These are phyloP conservation scores for Helobdella robusta DNA, from an alignment of 2,888 invertebrate species.

Conservation along the genomic window DNA sequence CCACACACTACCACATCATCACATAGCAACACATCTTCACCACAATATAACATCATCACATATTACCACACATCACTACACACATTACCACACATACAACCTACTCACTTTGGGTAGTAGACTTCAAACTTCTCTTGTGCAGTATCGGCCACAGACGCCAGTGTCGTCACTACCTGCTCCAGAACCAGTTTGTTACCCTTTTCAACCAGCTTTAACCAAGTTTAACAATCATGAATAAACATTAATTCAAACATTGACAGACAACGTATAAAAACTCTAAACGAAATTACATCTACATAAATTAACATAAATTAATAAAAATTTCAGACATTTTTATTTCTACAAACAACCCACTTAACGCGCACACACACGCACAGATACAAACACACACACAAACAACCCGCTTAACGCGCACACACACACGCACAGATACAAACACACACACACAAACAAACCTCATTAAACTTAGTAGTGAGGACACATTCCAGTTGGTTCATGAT, in stretches of 20 bases:
- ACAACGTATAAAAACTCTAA: not conserved
- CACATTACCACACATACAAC: no score
- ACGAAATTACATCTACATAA: not conserved
- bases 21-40: no score
- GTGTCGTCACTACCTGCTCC: constrained; percentile 95
- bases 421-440: no score
- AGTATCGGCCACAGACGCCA: constrained; percentile 95
- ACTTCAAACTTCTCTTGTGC: constrained; percentile 87
- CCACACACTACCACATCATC: no score
- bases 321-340: not conserved
- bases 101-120: constrained; percentile 71
- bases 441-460: constrained; percentile 59
- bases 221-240: no score
- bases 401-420: no score
- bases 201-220: constrained; percentile 62
- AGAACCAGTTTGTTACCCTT: constrained; percentile 85
- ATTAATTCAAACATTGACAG: not conserved
- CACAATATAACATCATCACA: no score
- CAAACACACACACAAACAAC: not conserved
- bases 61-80: no score
- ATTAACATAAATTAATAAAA: not conserved
- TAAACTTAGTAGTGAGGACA: constrained; percentile 78
- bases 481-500: constrained; percentile 72
- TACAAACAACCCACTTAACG: not conserved
- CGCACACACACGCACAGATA: not conserved